Conservation (phyloP, 1,140 invertebrate genomes). For the Oedothorax gibbosus region DNA sequence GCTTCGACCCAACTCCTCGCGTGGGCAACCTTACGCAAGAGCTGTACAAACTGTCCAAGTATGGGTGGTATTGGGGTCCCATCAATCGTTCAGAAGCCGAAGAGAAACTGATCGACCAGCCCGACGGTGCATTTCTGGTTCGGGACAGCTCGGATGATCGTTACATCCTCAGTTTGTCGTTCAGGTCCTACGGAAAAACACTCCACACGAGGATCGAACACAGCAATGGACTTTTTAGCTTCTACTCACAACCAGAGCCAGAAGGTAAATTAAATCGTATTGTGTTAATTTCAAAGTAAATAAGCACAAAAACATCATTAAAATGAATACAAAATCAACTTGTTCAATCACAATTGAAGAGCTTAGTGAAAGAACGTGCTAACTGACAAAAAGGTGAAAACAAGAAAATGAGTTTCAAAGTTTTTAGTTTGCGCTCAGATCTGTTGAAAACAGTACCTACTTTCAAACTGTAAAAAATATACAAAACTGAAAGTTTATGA, state of each 20-base stretch:
- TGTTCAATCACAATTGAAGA: too few species aligned
- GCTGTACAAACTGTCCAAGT: slow-evolving; percentile 73
- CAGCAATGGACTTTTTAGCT: slow-evolving; percentile 76
- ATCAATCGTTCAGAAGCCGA: slow-evolving; percentile 75
- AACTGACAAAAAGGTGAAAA: too few species aligned
- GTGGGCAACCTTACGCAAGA: slow-evolving; percentile 70
- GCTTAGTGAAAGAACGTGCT: too few species aligned
- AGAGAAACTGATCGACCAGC: slow-evolving; percentile 76
- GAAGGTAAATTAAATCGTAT: slow-evolving; percentile 68
- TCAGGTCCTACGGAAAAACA: slow-evolving; percentile 79
- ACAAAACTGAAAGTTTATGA: too few species aligned
- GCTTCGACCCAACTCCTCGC: not conserved
- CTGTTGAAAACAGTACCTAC: too few species aligned
- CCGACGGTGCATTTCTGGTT: slow-evolving; percentile 83
- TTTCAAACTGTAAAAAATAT: too few species aligned
- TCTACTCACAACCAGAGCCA: slow-evolving; percentile 76
- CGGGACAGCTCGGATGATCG: slow-evolving; percentile 80
- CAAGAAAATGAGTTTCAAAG: too few species aligned
- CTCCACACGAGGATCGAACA: slow-evolving; percentile 80
- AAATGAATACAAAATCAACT: too few species aligned
- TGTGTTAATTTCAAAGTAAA: too few species aligned
- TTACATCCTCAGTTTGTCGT: slow-evolving; percentile 79
- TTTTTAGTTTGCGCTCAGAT: too few species aligned
- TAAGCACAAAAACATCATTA: too few species aligned
- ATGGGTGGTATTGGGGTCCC: slow-evolving; percentile 79